Evolutionary conservation across 1,140 invertebrate species (phyloP).

Genomic region (Anagrus nilaparvatae): DNA sequence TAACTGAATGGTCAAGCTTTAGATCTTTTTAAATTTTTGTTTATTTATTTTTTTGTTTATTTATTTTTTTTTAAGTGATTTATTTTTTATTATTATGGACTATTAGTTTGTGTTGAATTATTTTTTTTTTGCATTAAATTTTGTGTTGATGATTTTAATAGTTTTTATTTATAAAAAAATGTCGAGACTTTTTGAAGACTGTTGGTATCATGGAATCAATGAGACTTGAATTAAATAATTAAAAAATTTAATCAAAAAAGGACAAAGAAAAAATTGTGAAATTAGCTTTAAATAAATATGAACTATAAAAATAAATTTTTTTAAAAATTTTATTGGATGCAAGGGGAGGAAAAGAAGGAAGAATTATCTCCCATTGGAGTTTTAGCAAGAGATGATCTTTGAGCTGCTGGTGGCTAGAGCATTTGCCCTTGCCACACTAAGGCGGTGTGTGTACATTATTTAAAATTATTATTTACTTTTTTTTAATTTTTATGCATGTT

Average conservation of each 20-base stretch:
- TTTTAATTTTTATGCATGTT: constrained; percentile 11
- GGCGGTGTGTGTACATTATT: constrained; percentile 45
- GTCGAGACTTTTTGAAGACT: too few relatives aligned
- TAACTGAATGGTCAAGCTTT: constrained; percentile 39
- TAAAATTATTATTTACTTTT: constrained; percentile 25
- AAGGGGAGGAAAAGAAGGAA: constrained; percentile 23
- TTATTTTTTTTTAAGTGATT: too few relatives aligned
- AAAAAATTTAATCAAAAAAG: background rate
- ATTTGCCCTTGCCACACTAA: constrained; percentile 41
- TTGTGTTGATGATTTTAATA: too few relatives aligned
- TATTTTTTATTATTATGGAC: too few relatives aligned
- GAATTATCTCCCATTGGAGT: constrained; percentile 29
- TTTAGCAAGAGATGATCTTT: constrained; percentile 40
- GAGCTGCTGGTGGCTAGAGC: constrained; percentile 41
- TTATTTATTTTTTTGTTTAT: too few relatives aligned
- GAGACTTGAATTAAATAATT: background rate
- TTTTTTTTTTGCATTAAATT: too few relatives aligned
- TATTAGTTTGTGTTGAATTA: too few relatives aligned
- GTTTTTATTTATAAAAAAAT: too few relatives aligned
- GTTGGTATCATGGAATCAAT: too few relatives aligned
- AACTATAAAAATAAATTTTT: constrained; percentile 22
- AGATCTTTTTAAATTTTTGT: too few relatives aligned
- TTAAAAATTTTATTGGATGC: constrained; percentile 32
- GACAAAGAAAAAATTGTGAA: background rate
- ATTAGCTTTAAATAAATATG: constrained; percentile 1